phyloP scores from a whole-genome alignment of 2,113 vertebrate genomes.

The Anarrhichthys ocellatus region DNA sequence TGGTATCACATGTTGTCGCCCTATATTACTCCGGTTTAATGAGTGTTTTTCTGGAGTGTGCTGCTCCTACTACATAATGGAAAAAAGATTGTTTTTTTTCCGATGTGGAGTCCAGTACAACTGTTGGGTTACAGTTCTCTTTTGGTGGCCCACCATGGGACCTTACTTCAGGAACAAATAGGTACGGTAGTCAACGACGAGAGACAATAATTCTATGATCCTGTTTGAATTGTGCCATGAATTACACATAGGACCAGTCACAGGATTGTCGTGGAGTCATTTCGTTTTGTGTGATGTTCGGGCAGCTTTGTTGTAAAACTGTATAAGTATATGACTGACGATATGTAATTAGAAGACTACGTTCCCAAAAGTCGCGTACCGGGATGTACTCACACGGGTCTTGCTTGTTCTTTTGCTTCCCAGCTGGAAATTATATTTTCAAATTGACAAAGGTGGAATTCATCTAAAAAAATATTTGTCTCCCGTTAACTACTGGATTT shows the following conservation, averaged over 20 bases:
- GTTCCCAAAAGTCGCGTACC: no score
- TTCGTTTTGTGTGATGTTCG: no score
- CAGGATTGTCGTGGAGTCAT: background rate
- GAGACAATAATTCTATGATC: background rate
- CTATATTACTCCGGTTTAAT: slow-evolving; percentile 19
- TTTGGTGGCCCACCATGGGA: background rate
- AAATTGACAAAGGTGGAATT: background rate
- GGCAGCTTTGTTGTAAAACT: background rate
- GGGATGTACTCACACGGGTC: no score
- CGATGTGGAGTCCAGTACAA: background rate
- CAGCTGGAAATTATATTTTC: background rate
- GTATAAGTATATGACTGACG: background rate
- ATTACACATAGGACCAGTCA: background rate
- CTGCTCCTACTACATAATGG: slow-evolving; percentile 15
- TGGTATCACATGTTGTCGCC: slow-evolving; percentile 24
- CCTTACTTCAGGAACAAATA: background rate
- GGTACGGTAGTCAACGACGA: background rate
- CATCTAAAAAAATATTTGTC: background rate
- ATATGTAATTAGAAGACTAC: background rate
- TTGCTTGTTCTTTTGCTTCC: no score
- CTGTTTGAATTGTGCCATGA: background rate
- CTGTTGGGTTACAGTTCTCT: background rate
- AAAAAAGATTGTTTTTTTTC: background rate
- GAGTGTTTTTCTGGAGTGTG: slow-evolving; percentile 19
- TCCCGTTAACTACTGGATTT: background rate